phyloP scores from a whole-genome alignment of 1,140 invertebrate species.

The Metaphire vulgaris region DNA sequence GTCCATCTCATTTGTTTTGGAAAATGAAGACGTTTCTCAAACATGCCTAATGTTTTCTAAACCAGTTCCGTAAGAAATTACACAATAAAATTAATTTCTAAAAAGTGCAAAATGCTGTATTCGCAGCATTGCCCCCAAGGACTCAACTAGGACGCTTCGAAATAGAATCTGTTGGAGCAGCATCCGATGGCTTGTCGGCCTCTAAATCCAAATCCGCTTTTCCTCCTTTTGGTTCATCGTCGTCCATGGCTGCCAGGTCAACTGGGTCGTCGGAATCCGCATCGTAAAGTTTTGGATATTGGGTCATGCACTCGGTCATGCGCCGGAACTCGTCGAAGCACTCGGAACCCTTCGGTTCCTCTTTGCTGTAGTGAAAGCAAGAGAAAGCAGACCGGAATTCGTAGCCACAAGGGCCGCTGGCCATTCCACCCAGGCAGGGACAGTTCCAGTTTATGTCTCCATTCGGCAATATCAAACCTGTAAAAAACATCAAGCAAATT shows the following conservation, averaged over 20 bases:
- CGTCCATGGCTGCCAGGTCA: not conserved
- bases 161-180: too few species aligned
- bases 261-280: not conserved
- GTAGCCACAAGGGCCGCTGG: constrained; percentile 85
- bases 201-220: not conserved
- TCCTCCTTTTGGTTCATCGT: not conserved
- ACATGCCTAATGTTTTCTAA: too few species aligned
- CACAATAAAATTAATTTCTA: too few species aligned
- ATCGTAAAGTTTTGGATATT: not conserved
- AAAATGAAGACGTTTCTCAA: too few species aligned
- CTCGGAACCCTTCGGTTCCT: constrained; percentile 72
- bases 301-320: constrained; percentile 56
- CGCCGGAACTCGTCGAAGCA: constrained; percentile 81
- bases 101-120: too few species aligned
- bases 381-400: constrained; percentile 88
- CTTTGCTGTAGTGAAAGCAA: constrained; percentile 80
- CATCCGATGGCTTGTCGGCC: too few species aligned
- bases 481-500: constrained; percentile 37
- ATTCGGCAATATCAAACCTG: constrained; percentile 74
- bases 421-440: constrained; percentile 90
- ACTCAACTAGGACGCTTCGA: too few species aligned
- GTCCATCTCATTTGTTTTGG: too few species aligned
- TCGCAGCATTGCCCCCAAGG: too few species aligned
- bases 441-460: constrained; percentile 95
- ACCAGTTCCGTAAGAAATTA: too few species aligned